Base-by-base conservation (phyloP, 2,888 invertebrate genomes). In the Choreutis nemorana region DNA sequence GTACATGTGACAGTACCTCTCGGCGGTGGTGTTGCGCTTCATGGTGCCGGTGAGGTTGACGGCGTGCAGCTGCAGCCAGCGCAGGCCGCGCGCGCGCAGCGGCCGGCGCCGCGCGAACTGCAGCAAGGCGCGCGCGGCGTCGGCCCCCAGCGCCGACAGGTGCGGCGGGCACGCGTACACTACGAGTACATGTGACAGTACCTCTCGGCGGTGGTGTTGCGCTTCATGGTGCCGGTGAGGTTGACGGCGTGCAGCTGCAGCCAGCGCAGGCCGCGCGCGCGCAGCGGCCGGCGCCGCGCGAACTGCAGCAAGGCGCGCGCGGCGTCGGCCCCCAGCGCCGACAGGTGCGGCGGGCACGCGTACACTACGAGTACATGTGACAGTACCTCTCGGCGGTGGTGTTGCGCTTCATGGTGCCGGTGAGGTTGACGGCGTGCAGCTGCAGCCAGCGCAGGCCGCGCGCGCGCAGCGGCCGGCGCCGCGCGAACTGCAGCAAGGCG, bases 81-180 rank as follows among this genome's bases (percentile, higher is more conserved):
- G 82, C 14, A 99, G 81, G 1, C 99, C 99, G 2, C 85, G 62
- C 0, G 85, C 73, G 0, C 99, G 98, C 3, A 99, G 78, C 2
- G 91, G 91, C 43, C 89, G 83, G 0, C 85, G 83, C 42, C 86
- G 81, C 1, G 94, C 97, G 70, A 99, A 97, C 26, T 84, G 58
- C 1, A 99, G 81, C 47, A 99, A 80, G 0, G 96, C 89, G 14
- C 99, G 83, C 1, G 93, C 89, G 30, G 96, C 71, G 78, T 99
- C 99, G 1, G 92, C 90, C 21, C 97, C 94, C 35, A 99, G 81
- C 59, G 97, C 98, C 46, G 93, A 97, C 41, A 99, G 83, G 80
- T 98, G 96, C 6, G 98, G 97, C 1, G 98, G 94, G 38, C 92
- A 83, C 1, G 99, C 97, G 79, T 99, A 99, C 16, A 94, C 95